phyloP scores from a whole-genome alignment of 1,140 invertebrate species.

The Drosophila ogumai region DNA sequence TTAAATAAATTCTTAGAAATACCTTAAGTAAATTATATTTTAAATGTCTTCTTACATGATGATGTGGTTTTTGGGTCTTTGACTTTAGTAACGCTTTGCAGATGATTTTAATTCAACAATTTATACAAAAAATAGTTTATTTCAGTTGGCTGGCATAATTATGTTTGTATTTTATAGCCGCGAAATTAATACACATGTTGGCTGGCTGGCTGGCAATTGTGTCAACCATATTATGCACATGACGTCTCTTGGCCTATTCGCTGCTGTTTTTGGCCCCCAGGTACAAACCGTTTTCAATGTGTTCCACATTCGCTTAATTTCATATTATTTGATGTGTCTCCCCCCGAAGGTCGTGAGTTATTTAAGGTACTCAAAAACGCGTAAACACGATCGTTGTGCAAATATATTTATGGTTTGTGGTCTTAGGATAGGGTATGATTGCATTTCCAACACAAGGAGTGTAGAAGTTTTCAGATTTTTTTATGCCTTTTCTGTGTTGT shows the following conservation, averaged over 20 bases:
- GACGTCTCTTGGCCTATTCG: slow-evolving; percentile 12
- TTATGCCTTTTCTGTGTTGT: neutral
- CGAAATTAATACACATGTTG: slow-evolving; percentile 11
- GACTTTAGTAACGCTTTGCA: slow-evolving; percentile 46
- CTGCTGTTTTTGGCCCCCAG: slow-evolving; percentile 48
- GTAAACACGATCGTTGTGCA: slow-evolving; percentile 10
- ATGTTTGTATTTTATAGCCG: slow-evolving; percentile 47
- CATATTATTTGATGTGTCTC: slow-evolving; percentile 27
- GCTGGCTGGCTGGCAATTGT: slow-evolving; percentile 26
- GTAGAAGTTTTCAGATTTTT: neutral
- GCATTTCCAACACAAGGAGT: too few species aligned
- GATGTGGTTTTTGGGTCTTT: neutral
- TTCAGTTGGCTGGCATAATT: slow-evolving; percentile 69
- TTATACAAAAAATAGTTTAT: slow-evolving; percentile 51
- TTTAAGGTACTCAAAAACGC: slow-evolving; percentile 26
- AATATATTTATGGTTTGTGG: neutral
- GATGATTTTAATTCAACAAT: slow-evolving; percentile 64
- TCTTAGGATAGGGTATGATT: slow-evolving; percentile 5
- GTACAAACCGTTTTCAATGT: slow-evolving; percentile 26
- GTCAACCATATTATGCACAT: slow-evolving; percentile 42
- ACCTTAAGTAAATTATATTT: neutral
- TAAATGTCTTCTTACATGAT: neutral
- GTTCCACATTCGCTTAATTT: slow-evolving; percentile 55
- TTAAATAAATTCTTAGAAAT: neutral
- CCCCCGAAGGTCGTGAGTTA: slow-evolving; percentile 33